Percentiles rank a stretch among this genome's conserved stretches.
Conservation (phyloP, 92 coral and sea anemone genomes). For the Porites lobata region DNA sequence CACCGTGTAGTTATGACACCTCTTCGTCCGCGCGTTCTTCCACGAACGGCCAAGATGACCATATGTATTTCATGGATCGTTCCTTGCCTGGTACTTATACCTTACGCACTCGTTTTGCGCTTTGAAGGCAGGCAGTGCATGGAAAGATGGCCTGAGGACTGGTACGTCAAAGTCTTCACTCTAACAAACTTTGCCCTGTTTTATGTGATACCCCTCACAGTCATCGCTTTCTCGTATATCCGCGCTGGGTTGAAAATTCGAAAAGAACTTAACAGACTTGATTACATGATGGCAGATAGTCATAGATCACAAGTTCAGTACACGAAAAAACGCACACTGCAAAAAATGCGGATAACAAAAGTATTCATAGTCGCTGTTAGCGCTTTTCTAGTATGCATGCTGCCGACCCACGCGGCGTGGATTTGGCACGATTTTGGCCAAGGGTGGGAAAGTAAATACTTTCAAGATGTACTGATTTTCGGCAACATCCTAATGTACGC, state of each 20-base stretch:
- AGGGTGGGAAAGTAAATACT: slow-evolving; percentile 64
- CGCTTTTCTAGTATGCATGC: slow-evolving; percentile 82
- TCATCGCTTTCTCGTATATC: slow-evolving; percentile 65
- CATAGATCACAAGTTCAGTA: slow-evolving; percentile 63
- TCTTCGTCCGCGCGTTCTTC: slow-evolving; percentile 61
- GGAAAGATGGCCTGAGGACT: slow-evolving; percentile 73
- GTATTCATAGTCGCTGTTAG: slow-evolving; percentile 82
- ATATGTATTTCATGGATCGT: slow-evolving; percentile 74
- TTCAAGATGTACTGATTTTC: slow-evolving; percentile 71
- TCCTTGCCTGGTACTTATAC: slow-evolving; percentile 66
- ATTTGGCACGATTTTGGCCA: slow-evolving; percentile 89
- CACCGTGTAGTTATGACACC: slow-evolving; percentile 83
- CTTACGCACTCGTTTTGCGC: slow-evolving; percentile 69
- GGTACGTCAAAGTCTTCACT: slow-evolving; percentile 71
- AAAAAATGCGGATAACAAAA: slow-evolving; percentile 81
- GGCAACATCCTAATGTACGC: slow-evolving; percentile 85
- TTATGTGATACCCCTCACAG: slow-evolving; percentile 72
- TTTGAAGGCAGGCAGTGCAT: slow-evolving; percentile 57
- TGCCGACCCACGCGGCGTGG: slow-evolving; percentile 88
- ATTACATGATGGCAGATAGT: slow-evolving; percentile 27
- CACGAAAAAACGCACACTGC: slow-evolving; percentile 72
- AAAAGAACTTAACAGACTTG: slow-evolving; percentile 55
- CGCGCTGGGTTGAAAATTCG: slow-evolving; percentile 64
- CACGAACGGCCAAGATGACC: slow-evolving; percentile 56
- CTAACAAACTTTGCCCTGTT: slow-evolving; percentile 63